These are phyloP conservation scores for Lepus timidus DNA, from an alignment of 2,113 vertebrate species.

Conservation along the genomic window DNA sequence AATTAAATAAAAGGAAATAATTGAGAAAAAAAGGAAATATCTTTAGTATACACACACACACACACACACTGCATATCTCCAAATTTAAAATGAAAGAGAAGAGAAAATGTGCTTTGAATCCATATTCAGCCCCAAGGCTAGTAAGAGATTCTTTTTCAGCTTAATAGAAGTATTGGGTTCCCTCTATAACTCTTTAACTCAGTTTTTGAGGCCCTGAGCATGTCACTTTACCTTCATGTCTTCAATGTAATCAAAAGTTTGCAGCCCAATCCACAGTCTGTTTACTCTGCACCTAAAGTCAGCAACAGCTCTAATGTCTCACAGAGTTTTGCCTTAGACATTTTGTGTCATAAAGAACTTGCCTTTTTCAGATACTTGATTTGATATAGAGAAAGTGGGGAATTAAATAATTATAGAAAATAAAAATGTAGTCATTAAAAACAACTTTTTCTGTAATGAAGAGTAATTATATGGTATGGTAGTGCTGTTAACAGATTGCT, in stretches of 20 bases:
- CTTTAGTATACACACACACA: not conserved
- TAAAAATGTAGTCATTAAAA: constrained; percentile 36
- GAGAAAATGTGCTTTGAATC: not conserved
- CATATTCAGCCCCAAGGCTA: not conserved
- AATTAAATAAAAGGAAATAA: not conserved
- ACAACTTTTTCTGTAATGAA: constrained; percentile 19
- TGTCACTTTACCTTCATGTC: not conserved
- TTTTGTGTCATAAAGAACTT: not conserved
- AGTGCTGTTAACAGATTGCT: not conserved
- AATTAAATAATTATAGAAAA: constrained; percentile 57
- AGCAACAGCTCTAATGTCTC: not conserved
- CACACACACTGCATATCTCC: not conserved
- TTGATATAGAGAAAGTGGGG: not conserved
- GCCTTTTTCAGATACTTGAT: not conserved
- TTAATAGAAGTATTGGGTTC: not conserved
- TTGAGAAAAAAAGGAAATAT: not conserved
- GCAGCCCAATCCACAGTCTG: not conserved
- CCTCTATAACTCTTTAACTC: not conserved
- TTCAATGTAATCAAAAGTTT: not conserved
- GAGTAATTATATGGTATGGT: not conserved
- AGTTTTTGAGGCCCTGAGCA: not conserved
- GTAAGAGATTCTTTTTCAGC: not conserved
- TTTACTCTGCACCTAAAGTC: not conserved
- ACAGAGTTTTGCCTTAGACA: not conserved
- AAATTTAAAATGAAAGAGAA: not conserved